Evolutionary conservation across 2,113 vertebrate species (phyloP), one percentile per base, ranked within the genome.

Genomic region (Cnemophilus loriae): DNA sequence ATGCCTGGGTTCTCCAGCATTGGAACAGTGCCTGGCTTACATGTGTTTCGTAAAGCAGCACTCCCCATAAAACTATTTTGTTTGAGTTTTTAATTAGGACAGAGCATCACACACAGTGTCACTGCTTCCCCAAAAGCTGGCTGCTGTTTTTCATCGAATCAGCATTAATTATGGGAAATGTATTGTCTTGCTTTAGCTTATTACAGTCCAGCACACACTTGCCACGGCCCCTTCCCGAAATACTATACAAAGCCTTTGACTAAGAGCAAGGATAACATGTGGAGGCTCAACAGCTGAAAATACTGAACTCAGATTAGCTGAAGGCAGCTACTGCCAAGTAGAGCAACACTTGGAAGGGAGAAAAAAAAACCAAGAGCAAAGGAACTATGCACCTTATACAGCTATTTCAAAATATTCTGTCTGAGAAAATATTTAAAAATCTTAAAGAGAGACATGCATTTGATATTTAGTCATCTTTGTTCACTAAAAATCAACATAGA

Each of bases 1-100:
- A 0, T 2, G 18, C 18, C 73, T 2, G 7, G 6, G 16, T 1
- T 7, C 41, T 17, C 42, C 80, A 47, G 4, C 9, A 3, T 32
- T 2, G 27, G 3, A 8, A 55, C 11, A 16, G 7, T 11, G 84
- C 33, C 37, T 9, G 11, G 9, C 37, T 76, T 9, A 3, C 14
- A 33, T 0, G 50, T 3, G 39, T n/a, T 47, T 10, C 21, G 35
- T 35, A 41, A 37, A 37, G 49, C 32, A 39, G 39, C 75, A 24
- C 41, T 59, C 57, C 68, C 75, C 3, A 6, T 5, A 28, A 35
- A 89, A 50, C 13, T 3, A 10, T 37, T 65, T 52, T 52, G 56
- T 44, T 44, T 7, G 13, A 23, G 11, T 32, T 89, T 39, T 9
- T 60, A 53, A 21, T 41, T 11, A 85, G 35, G 73, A 35, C 17